phyloP scores from a whole-genome alignment of 37 sponge, comb jelly and placozoan genomes.

The Axinella damicornis region DNA sequence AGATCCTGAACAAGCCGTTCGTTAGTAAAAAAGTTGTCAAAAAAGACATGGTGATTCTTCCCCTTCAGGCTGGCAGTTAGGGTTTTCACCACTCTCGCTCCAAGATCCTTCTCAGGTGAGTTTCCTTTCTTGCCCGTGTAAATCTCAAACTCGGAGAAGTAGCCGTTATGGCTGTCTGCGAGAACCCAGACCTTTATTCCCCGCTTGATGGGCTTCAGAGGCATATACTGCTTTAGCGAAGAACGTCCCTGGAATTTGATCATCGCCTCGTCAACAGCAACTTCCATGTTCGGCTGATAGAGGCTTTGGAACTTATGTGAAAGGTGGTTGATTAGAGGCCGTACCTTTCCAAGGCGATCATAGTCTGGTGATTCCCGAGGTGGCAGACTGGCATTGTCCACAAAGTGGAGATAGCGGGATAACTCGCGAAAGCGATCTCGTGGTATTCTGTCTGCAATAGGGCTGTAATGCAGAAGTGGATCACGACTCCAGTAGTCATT shows the following conservation, averaged over 20 bases:
- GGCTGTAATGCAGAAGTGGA: neutral
- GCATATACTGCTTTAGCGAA: slow-evolving; percentile 46
- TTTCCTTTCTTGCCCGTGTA: too few relatives aligned
- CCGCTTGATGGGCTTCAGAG: slow-evolving; percentile 37
- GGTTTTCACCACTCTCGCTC: too few relatives aligned
- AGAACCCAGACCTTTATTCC: slow-evolving; percentile 59
- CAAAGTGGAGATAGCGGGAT: slow-evolving; percentile 36
- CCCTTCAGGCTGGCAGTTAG: too few relatives aligned
- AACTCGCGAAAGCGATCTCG: slow-evolving; percentile 42
- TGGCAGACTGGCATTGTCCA: slow-evolving; percentile 12
- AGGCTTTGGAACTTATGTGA: slow-evolving; percentile 3
- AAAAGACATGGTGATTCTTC: too few relatives aligned
- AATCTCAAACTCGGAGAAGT: too few relatives aligned
- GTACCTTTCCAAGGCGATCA: slow-evolving; percentile 36
- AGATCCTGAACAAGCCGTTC: too few relatives aligned
- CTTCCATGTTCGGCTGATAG: slow-evolving; percentile 21
- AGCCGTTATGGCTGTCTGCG: slow-evolving; percentile 37
- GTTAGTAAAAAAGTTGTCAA: too few relatives aligned
- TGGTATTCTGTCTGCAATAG: slow-evolving; percentile 33
- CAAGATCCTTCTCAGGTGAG: too few relatives aligned
- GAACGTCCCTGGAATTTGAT: slow-evolving; percentile 49
- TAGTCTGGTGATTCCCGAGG: slow-evolving; percentile 17
- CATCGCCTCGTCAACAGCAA: slow-evolving; percentile 50
- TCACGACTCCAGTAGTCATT: slow-evolving; percentile 47
- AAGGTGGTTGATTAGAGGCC: slow-evolving; percentile 18